These are phyloP conservation scores for Tromatobia lineatoria DNA, from an alignment of 2,888 invertebrate genomes.

Conservation along the genomic window DNA sequence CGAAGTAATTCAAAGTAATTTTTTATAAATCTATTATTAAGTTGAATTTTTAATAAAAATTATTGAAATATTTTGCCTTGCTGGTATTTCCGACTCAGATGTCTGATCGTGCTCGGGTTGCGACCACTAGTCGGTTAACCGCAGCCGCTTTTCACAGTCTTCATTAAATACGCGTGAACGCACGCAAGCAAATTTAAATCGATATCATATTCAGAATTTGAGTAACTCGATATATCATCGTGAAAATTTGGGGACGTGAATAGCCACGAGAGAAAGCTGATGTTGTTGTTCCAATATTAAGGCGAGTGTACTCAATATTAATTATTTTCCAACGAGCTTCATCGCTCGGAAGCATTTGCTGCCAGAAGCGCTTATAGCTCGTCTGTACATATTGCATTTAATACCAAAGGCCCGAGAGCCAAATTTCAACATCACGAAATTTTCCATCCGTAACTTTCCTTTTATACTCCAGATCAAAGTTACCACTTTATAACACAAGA, in stretches of 20 bases:
- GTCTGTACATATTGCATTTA: neutral
- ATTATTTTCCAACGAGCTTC: slow-evolving; percentile 4
- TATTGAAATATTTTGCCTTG: no score
- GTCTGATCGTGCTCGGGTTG: no score
- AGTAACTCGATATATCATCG: slow-evolving; percentile 13
- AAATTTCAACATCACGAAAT: slow-evolving; percentile 2
- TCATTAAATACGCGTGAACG: neutral
- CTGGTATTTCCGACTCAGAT: no score
- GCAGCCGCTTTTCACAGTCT: neutral
- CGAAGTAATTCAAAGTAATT: no score
- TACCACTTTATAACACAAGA: no score
- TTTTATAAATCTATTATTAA: no score
- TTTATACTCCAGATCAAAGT: neutral
- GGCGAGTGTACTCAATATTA: neutral
- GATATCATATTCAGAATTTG: slow-evolving; percentile 9
- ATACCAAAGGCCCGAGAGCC: neutral
- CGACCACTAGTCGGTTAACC: no score
- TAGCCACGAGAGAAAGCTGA: neutral
- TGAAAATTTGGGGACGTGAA: slow-evolving; percentile 1
- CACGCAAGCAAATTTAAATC: neutral
- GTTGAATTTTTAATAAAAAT: no score
- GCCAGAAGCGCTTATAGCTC: neutral
- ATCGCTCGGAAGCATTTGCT: neutral
- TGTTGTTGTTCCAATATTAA: neutral
- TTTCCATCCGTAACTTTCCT: neutral